phyloP scores from a whole-genome alignment of 2,888 invertebrate genomes.

The Agrenia bidenticulata region DNA sequence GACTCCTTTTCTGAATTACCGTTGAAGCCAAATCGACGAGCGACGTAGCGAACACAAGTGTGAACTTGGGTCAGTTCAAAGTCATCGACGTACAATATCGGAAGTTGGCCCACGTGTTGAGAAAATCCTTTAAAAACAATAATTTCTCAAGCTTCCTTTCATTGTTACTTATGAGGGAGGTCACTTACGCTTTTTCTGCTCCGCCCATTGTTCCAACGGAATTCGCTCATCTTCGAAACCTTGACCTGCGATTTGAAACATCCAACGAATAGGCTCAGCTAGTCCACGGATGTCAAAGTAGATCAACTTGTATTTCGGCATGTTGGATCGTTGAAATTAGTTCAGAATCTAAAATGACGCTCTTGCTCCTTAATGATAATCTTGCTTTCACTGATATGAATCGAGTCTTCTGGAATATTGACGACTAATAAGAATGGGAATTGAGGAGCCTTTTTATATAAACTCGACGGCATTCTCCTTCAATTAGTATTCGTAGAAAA shows the following conservation, averaged over 20 bases:
- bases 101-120: conserved; percentile 31
- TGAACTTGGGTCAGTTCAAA: conserved; percentile 30
- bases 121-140: conserved; percentile 15
- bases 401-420: no score
- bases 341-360: no score
- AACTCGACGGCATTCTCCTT: no score
- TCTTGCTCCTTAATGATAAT: no score
- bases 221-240: conserved; percentile 29
- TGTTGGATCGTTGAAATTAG: no score
- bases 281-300: conserved; percentile 34
- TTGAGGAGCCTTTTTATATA: no score
- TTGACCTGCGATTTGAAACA: conserved; percentile 27
- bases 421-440: no score
- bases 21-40: conserved; percentile 29
- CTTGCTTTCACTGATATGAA: no score
- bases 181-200: conserved; percentile 22
- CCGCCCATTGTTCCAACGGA: conserved; percentile 26
- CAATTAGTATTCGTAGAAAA: no score
- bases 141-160: no score
- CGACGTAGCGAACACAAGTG: conserved; percentile 27
- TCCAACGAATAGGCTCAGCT: conserved; percentile 32
- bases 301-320: conserved; percentile 24
- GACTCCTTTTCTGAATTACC: conserved; percentile 29
- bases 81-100: conserved; percentile 28
- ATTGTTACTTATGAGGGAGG: no score